Evolutionary conservation across 2,113 vertebrate species (phyloP).

Genomic region (Sylvietta virens): DNA sequence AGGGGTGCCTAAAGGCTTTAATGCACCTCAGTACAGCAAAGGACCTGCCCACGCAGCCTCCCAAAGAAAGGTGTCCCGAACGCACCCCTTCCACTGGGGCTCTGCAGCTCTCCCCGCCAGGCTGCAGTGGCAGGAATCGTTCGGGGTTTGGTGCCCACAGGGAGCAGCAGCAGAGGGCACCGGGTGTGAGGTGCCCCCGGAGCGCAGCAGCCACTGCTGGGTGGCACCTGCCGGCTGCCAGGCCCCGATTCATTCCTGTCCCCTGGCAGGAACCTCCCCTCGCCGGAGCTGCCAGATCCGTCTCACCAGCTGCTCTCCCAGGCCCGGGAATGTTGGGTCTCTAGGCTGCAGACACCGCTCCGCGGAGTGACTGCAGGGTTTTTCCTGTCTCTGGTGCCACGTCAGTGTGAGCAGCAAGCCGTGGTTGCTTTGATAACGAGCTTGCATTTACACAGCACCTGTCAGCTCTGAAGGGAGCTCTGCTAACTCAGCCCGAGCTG

Average conservation of each 20-base stretch:
- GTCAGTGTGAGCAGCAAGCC: not conserved
- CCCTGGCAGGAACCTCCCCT: not conserved
- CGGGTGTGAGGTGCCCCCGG: not conserved
- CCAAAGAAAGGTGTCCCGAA: not conserved
- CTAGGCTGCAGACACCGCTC: not conserved
- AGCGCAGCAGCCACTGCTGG: not conserved
- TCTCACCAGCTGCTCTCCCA: not conserved
- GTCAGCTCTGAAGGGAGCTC: not conserved
- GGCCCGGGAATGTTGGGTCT: not conserved
- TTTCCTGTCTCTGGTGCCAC: not conserved
- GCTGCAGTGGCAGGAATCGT: rapidly evolving
- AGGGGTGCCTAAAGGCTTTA: not conserved
- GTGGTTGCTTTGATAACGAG: not conserved
- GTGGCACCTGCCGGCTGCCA: not conserved
- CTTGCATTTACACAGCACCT: not conserved
- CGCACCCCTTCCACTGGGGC: rapidly evolving
- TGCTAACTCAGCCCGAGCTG: not conserved
- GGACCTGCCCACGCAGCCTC: rapidly evolving
- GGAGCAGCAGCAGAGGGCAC: not conserved
- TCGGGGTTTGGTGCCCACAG: not conserved
- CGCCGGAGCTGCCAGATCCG: not conserved
- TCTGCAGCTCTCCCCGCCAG: rapidly evolving
- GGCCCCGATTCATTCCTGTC: not conserved
- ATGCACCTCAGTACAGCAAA: rapidly evolving
- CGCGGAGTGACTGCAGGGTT: not conserved